A percentile compares a stretch with the other conserved stretches of the same genome.
phyloP scores from a whole-genome alignment of 2,888 invertebrate genomes.

The Coelinius sp. region DNA sequence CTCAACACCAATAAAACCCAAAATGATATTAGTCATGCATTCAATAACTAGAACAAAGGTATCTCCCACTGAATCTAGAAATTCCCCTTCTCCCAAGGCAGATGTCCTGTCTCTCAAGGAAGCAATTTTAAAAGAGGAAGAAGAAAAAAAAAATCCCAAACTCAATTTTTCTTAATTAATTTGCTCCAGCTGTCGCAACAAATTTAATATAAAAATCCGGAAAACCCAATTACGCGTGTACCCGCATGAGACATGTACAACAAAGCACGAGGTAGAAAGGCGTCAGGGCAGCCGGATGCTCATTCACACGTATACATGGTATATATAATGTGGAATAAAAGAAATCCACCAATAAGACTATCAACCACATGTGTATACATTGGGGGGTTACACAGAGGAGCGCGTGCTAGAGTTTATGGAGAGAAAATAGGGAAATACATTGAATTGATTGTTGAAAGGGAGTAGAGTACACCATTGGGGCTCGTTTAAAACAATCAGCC shows the following conservation, averaged over 20 bases:
- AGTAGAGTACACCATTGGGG: slow-evolving; percentile 22
- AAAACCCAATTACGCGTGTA: slow-evolving; percentile 7
- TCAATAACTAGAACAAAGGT: neutral
- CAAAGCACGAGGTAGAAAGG: slow-evolving; percentile 30
- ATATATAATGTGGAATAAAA: slow-evolving; percentile 14
- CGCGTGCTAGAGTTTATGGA: slow-evolving; percentile 5
- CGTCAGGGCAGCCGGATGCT: slow-evolving; percentile 38
- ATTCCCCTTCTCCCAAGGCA: neutral
- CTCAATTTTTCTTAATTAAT: slow-evolving; percentile 1
- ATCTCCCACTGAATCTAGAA: neutral
- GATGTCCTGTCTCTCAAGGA: neutral
- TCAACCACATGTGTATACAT: slow-evolving; percentile 51
- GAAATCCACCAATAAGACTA: slow-evolving; percentile 11
- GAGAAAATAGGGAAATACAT: slow-evolving; percentile 18
- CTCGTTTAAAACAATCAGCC: slow-evolving; percentile 69
- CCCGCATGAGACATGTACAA: slow-evolving; percentile 15
- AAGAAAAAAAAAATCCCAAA: neutral
- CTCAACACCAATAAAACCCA: neutral
- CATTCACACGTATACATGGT: slow-evolving; percentile 33
- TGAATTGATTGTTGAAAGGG: slow-evolving; percentile 57
- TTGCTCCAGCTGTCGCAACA: neutral
- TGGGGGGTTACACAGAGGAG: slow-evolving; percentile 36
- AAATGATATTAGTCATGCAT: neutral
- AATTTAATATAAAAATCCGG: slow-evolving; percentile 16
- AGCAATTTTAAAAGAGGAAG: neutral